Evolutionary conservation across 2,888 invertebrate species (phyloP), one percentile per base, ranked within the genome.

Genomic region (Andrena praecox): DNA sequence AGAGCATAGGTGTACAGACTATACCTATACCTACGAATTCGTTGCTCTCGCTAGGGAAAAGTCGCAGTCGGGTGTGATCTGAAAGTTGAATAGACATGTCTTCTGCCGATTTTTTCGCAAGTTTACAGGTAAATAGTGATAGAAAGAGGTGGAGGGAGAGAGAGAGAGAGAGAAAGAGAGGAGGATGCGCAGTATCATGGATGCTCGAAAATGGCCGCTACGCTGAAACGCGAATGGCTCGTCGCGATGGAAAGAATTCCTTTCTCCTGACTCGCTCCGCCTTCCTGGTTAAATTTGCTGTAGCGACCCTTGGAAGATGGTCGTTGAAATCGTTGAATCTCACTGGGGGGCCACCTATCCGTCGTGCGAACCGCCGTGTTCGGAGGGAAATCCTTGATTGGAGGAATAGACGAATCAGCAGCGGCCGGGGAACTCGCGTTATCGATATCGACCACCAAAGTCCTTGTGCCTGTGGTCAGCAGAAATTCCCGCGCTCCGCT

Each of bases 181-280:
- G 72, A 81, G 66, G 64, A 71, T 63, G 62, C 69, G 76, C 20
- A 12, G 71, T 67, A 71, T 74, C 76, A 70, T 63, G 77, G 91
- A 90, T 89, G 89, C 80, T 87, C 85, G 87, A 91, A 91, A 92
- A 92, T 92, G 92, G 92, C 92, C 73, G 91, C 85, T 80, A 77
- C 68, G 73, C 70, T 77, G 72, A 82, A 84, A 88, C 85, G 85
- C 83, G 88, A 88, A 83, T 88, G 89, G 85, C 84, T 84, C 84
- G 85, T 85, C 80, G 74, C 69, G 85, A 84, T 80, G 85, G 85
- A 88, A 84, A 78, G 72, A 85, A 84, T 80, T 88, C 86, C 60
- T 84, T 87, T 84, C 87, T 87, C 87, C 86, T 68, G 71, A 77
- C 76, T 89, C 74, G 91, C 92, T 91, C 93, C 93, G 93, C 91